Percentiles rank a stretch among this genome's conserved stretches.
Conservation (phyloP, 2,113 vertebrate species). For the Reinhardtius hippoglossoides region DNA sequence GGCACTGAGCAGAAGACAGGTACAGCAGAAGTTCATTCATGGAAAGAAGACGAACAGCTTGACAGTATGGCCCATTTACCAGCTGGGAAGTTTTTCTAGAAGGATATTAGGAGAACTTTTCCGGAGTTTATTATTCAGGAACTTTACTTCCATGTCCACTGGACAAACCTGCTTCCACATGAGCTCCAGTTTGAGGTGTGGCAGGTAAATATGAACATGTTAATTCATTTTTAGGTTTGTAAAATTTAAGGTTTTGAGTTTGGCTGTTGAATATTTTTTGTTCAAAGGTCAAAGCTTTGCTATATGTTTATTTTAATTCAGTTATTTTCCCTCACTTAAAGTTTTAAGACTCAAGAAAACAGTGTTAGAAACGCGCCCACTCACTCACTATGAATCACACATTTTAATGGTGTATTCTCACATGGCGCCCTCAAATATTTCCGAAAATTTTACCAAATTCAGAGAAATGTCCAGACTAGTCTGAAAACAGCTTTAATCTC, state of each 20-base stretch:
- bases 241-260: background rate
- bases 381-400: too few relatives aligned
- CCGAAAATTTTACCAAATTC: too few relatives aligned
- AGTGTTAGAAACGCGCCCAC: too few relatives aligned
- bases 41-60: conserved; percentile 16
- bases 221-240: background rate
- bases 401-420: too few relatives aligned
- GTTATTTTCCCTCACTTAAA: background rate
- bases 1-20: conserved; percentile 37
- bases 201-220: conserved; percentile 3
- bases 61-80: background rate
- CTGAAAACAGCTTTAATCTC: background rate
- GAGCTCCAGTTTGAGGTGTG: conserved; percentile 13
- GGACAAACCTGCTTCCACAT: conserved; percentile 13
- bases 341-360: too few relatives aligned
- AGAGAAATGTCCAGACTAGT: too few relatives aligned
- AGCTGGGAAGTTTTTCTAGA: conserved; percentile 3
- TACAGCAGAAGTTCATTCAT: background rate
- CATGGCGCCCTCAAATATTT: too few relatives aligned
- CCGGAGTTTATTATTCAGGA: background rate
- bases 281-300: background rate
- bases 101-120: conserved; percentile 19
- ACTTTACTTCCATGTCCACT: background rate
- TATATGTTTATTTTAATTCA: background rate
- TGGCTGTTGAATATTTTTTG: background rate